Percentiles rank a stretch among this genome's conserved stretches.
Conservation (phyloP, 30 jellyfish, hydroid and myxozoan genomes). For the Cassiopea andromeda region DNA sequence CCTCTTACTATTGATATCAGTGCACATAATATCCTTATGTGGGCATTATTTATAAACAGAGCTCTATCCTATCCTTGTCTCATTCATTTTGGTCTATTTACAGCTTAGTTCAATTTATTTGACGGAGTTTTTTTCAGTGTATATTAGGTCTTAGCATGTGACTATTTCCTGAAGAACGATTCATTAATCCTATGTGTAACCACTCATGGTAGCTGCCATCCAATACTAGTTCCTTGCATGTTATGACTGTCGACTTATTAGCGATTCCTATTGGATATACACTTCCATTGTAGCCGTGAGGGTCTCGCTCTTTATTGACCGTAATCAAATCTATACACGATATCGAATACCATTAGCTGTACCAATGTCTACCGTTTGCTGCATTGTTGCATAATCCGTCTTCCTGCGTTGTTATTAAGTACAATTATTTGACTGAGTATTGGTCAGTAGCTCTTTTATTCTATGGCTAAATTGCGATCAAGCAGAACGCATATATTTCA, state of each 20-base stretch:
- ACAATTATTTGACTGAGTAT: neutral
- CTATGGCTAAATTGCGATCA: neutral
- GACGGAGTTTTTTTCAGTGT: neutral
- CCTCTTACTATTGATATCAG: neutral
- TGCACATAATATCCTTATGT: neutral
- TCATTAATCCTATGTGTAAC: conserved; percentile 1
- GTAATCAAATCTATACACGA: conserved; percentile 22
- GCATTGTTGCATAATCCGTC: conserved; percentile 15
- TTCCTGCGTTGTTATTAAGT: neutral
- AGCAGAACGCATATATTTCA: neutral
- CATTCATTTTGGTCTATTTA: conserved; percentile 1
- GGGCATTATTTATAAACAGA: neutral
- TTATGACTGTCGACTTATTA: conserved; percentile 37
- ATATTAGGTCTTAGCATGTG: conserved; percentile 1
- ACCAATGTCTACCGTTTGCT: conserved; percentile 13
- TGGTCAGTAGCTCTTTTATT: conserved; percentile 2
- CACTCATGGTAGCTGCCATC: conserved; percentile 10
- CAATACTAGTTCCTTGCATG: neutral
- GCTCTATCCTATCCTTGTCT: neutral
- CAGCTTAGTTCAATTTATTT: neutral
- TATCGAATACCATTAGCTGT: conserved; percentile 20
- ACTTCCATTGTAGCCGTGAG: conserved; percentile 1
- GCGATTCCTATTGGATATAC: conserved; percentile 31
- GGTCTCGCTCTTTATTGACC: conserved; percentile 12
- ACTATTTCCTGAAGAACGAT: conserved; percentile 6